A percentile compares a stretch with the other conserved stretches of the same genome.
Evolutionary conservation across 2,888 invertebrate species (phyloP).

Genomic region (Coenonympha arcania): DNA sequence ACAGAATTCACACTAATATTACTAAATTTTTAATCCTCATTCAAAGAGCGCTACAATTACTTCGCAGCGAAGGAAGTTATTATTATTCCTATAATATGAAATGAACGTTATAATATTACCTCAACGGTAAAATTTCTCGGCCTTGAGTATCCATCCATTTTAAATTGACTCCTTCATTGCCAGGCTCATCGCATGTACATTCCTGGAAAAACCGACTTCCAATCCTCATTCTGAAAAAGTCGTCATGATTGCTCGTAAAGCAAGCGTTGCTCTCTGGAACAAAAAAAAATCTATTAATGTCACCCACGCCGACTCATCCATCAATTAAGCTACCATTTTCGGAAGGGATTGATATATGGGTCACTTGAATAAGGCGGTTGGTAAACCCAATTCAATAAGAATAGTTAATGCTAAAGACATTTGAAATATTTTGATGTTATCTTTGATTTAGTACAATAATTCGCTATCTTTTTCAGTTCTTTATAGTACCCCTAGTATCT

Average conservation of each 20-base stretch:
- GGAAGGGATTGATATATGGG: conserved; percentile 6
- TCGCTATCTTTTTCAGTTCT: too few species aligned
- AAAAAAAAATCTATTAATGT: conserved; percentile 20
- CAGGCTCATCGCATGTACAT: conserved; percentile 45
- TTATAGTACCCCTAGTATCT: too few species aligned
- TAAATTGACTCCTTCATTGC: conserved; percentile 33
- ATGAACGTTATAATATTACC: conserved; percentile 42
- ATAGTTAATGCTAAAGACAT: too few species aligned
- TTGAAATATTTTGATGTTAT: too few species aligned
- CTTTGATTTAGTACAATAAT: too few species aligned
- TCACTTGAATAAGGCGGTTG: background rate
- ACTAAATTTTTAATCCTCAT: too few species aligned
- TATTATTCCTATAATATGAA: background rate
- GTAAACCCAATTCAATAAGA: background rate
- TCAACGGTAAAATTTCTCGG: conserved; percentile 36
- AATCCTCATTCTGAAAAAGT: conserved; percentile 34
- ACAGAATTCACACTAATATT: too few species aligned
- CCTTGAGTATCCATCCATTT: conserved; percentile 45
- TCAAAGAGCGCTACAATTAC: too few species aligned
- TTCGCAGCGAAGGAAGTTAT: too few species aligned
- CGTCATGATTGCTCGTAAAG: conserved; percentile 37
- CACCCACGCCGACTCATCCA: conserved; percentile 22
- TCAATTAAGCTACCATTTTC: conserved; percentile 17
- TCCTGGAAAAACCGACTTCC: conserved; percentile 47
- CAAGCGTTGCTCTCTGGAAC: conserved; percentile 47